phyloP scores from a whole-genome alignment of 1,140 invertebrate species.

The Pachypeltis micranthus region DNA sequence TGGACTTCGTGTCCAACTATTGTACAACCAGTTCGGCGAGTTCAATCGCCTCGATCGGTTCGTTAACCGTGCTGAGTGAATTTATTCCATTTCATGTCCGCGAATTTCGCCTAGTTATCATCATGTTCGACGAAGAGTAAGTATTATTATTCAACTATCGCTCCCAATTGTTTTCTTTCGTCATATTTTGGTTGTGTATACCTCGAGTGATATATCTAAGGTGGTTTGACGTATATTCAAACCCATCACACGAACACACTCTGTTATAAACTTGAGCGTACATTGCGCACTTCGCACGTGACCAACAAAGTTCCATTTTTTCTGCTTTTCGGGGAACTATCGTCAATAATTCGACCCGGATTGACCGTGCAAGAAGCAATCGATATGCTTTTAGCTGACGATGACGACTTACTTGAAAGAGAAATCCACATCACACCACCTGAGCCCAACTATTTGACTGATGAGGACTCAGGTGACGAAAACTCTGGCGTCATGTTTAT shows the following conservation, averaged over 20 bases:
- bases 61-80: neutral
- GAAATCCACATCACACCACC: neutral
- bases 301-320: neutral
- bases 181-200: neutral
- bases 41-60: neutral
- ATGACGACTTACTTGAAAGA: neutral
- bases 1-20: neutral
- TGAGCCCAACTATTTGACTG: neutral
- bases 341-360: neutral
- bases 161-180: neutral
- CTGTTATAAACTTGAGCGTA: neutral
- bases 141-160: neutral
- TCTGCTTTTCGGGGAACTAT: neutral
- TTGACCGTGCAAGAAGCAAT: neutral
- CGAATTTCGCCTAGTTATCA: neutral
- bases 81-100: neutral
- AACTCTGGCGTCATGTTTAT: too few species aligned
- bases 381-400: neutral
- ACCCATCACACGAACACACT: neutral
- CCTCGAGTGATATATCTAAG: neutral
- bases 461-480: neutral
- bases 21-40: neutral
- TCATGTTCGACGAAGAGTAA: neutral
- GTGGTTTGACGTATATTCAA: neutral
- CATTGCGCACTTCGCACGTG: neutral